Evolutionary conservation across 1,140 invertebrate species (phyloP).

Genomic region (Cardiocondyla obscurior): DNA sequence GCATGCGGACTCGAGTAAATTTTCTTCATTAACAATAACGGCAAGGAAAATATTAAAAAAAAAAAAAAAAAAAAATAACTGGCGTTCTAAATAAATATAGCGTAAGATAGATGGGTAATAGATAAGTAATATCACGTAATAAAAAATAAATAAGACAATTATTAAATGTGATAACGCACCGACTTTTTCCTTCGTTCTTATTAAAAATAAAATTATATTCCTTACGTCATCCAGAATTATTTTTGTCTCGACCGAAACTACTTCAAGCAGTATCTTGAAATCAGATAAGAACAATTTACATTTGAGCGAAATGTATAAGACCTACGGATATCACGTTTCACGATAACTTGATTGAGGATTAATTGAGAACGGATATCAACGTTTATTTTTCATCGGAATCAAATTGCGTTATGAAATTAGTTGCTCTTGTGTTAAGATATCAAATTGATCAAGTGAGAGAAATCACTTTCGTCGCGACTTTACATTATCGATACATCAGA

Average conservation of each 20-base stretch:
- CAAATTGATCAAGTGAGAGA: slow-evolving; percentile 30
- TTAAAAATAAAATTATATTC: not conserved
- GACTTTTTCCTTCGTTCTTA: not conserved
- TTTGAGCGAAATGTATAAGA: not conserved
- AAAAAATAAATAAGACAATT: not conserved
- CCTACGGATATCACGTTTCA: not conserved
- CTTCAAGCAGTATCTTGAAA: not conserved
- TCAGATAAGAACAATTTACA: not conserved
- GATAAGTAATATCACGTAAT: not conserved
- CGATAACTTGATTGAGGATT: no score
- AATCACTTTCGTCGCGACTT: slow-evolving; percentile 57
- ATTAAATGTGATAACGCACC: no score
- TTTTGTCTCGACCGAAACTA: not conserved
- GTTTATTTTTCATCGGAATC: not conserved
- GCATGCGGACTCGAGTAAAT: not conserved
- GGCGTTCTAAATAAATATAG: not conserved
- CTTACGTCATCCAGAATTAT: not conserved
- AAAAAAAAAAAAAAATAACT: not conserved
- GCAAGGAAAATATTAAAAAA: not conserved
- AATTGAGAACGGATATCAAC: not conserved
- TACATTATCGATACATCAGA: slow-evolving; percentile 60
- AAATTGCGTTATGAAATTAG: not conserved
- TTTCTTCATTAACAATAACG: not conserved
- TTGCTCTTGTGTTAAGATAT: slow-evolving; percentile 27
- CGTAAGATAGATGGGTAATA: not conserved